Evolutionary conservation across 1,140 invertebrate genomes (phyloP).

Genomic region (Danaus melanippus): DNA sequence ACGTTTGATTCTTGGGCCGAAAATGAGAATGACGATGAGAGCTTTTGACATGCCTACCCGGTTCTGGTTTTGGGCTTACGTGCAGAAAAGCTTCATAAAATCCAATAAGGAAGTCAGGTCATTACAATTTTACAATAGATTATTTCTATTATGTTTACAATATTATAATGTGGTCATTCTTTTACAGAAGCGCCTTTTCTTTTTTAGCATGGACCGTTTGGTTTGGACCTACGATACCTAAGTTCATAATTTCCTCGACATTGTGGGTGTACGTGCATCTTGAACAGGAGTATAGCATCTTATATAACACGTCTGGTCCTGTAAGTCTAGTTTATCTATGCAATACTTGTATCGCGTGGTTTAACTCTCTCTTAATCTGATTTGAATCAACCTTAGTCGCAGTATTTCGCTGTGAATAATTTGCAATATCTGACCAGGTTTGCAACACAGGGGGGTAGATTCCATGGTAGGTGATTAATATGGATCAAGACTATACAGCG

Average conservation of each 20-base stretch:
- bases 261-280: slow-evolving; percentile 53
- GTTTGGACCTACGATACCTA: slow-evolving; percentile 39
- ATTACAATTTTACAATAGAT: slow-evolving; percentile 5
- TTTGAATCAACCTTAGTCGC: neutral
- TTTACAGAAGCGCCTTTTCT: slow-evolving; percentile 46
- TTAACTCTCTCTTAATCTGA: neutral
- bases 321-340: slow-evolving; percentile 24
- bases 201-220: slow-evolving; percentile 56
- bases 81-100: slow-evolving; percentile 43
- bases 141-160: too few species aligned
- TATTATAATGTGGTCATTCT: neutral
- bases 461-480: too few species aligned
- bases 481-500: too few species aligned
- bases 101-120: slow-evolving; percentile 55
- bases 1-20: slow-evolving; percentile 46
- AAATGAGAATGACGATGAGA: slow-evolving; percentile 48
- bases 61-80: slow-evolving; percentile 57
- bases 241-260: slow-evolving; percentile 41
- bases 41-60: slow-evolving; percentile 57
- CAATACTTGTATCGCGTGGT: too few species aligned
- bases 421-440: too few species aligned
- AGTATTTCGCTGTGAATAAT: too few species aligned
- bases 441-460: too few species aligned
- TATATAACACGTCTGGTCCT: slow-evolving; percentile 35
- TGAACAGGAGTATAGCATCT: slow-evolving; percentile 38